These are phyloP conservation scores for Nemopilema nomurai DNA, from an alignment of 30 jellyfish, hydroid and myxozoan genomes.

Conservation along the genomic window DNA sequence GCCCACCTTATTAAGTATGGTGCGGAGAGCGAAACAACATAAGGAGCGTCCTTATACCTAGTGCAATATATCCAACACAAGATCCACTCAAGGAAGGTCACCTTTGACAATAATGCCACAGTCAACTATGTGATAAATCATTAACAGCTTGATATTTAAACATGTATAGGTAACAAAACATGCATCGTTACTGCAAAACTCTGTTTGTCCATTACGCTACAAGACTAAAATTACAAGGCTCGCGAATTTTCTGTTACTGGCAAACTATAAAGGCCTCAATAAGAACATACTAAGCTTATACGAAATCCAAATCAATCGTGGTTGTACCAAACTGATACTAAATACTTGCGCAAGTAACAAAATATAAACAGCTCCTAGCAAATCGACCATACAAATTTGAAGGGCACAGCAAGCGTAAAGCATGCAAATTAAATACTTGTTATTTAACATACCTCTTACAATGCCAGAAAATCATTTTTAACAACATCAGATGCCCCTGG, in stretches of 20 bases:
- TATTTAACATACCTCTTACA: background rate
- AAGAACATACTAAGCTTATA: background rate
- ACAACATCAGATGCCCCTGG: background rate
- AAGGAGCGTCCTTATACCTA: background rate
- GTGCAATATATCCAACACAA: background rate
- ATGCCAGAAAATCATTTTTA: background rate
- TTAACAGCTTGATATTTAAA: no score
- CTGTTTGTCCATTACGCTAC: background rate
- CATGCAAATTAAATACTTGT: background rate
- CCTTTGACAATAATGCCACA: background rate
- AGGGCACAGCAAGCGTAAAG: background rate
- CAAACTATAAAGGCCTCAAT: no score
- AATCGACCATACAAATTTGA: background rate
- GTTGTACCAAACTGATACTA: background rate
- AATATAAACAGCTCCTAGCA: background rate
- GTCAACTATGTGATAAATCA: background rate
- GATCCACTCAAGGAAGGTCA: background rate
- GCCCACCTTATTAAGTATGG: background rate
- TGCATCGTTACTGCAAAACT: background rate
- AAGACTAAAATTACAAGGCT: background rate
- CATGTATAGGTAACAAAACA: background rate
- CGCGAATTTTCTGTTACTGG: background rate
- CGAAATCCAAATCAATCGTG: background rate
- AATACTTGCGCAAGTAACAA: background rate
- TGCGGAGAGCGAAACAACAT: background rate